Conservation (phyloP, 2,113 vertebrate species). For the Callospermophilus lateralis region DNA sequence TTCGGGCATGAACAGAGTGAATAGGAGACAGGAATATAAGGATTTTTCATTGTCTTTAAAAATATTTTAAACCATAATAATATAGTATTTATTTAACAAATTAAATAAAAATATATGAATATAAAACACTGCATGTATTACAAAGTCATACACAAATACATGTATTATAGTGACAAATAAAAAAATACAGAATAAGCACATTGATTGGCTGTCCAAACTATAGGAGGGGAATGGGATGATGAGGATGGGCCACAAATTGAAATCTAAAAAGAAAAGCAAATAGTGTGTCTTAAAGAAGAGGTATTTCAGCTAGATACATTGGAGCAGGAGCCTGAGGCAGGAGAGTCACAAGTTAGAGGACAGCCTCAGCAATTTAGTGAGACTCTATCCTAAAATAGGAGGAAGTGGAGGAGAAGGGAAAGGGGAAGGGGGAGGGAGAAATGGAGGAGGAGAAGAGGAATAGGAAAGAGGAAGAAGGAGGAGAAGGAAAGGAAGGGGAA, state of each 20-base stretch:
- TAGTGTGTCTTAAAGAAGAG: neutral
- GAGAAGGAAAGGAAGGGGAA: no score
- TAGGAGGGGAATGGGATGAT: neutral
- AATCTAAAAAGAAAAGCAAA: neutral
- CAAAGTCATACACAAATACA: neutral
- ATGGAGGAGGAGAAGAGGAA: no score
- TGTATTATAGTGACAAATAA: neutral
- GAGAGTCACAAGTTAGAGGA: neutral
- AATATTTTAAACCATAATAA: slow-evolving; percentile 30
- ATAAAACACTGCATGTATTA: neutral
- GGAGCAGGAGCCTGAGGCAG: neutral
- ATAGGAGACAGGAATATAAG: no score
- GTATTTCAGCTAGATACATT: neutral
- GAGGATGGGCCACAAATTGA: neutral
- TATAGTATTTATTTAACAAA: neutral
- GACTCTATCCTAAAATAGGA: no score
- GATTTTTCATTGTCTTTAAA: neutral
- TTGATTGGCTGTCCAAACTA: neutral
- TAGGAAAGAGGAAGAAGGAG: no score
- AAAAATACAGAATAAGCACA: neutral
- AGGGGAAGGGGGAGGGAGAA: no score
- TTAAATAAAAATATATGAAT: neutral
- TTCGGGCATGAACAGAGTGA: neutral
- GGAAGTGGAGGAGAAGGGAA: no score
- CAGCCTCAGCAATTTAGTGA: no score